Percentiles rank a stretch among this genome's conserved stretches.
These are phyloP conservation scores for Pissodes strobi DNA, from an alignment of 1,140 invertebrate species.

Conservation along the genomic window DNA sequence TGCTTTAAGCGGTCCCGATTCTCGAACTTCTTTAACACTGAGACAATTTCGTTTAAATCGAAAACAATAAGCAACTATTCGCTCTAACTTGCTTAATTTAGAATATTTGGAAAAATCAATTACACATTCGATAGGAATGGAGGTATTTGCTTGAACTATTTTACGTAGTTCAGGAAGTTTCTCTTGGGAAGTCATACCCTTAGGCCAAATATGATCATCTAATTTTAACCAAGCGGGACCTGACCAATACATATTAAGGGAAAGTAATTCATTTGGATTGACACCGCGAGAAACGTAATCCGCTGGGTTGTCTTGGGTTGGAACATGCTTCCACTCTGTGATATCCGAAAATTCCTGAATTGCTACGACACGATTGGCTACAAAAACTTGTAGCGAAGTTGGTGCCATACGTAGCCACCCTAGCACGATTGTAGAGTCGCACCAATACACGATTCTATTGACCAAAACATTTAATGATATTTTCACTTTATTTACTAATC, in stretches of 20 bases:
- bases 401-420: constrained; percentile 45
- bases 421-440: no score
- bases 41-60: not conserved
- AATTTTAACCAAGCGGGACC: constrained; percentile 7
- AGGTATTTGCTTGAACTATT: not conserved
- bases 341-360: no score
- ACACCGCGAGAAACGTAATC: constrained; percentile 10
- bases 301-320: no score
- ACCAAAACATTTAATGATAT: no score
- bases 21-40: not conserved
- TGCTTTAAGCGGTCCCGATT: not conserved
- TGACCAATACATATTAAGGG: not conserved
- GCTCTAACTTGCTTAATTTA: not conserved
- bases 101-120: no score
- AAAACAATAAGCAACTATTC: not conserved
- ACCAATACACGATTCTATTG: constrained; percentile 18
- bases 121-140: not conserved
- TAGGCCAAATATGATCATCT: not conserved
- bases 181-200: no score
- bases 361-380: constrained; percentile 43
- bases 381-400: constrained; percentile 45
- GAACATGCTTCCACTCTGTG: constrained; percentile 46
- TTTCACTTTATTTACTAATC: no score
- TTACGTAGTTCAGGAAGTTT: no score
- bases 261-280: constrained; percentile 1